These are phyloP conservation scores for Melieria omissa DNA, from an alignment of 2,888 invertebrate genomes.

Conservation along the genomic window DNA sequence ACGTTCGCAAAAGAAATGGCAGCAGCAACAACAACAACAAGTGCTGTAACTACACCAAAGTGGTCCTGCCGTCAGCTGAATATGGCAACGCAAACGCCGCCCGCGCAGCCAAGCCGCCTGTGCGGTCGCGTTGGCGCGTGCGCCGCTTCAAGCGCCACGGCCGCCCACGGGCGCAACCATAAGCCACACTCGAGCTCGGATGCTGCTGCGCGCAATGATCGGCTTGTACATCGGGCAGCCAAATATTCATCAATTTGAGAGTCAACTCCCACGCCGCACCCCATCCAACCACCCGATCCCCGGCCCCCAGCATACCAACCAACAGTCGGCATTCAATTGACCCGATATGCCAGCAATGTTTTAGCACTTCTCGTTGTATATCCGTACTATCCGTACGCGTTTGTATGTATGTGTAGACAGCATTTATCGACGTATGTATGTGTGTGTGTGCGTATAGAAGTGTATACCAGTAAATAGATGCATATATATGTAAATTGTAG, in stretches of 20 bases:
- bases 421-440: background rate
- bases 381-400: background rate
- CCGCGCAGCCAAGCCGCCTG: slow-evolving; percentile 23
- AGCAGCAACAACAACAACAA: slow-evolving; percentile 33
- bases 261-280: background rate
- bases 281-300: background rate
- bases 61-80: slow-evolving; percentile 52
- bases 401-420: slow-evolving; percentile 1
- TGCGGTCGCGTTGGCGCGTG: too few relatives aligned
- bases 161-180: background rate
- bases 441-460: background rate
- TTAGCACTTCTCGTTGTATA: background rate
- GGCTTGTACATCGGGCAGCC: slow-evolving; percentile 47
- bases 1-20: background rate
- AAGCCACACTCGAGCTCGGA: slow-evolving; percentile 24
- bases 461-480: background rate
- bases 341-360: background rate
- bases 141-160: too few relatives aligned
- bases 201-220: slow-evolving; percentile 35
- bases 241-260: slow-evolving; percentile 50
- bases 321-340: background rate
- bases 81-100: slow-evolving; percentile 50
- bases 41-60: slow-evolving; percentile 35
- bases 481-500: background rate
- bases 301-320: background rate